These are phyloP conservation scores for Paedocypris micromegethes DNA, from an alignment of 2,797 vertebrate species.

Conservation along the genomic window DNA sequence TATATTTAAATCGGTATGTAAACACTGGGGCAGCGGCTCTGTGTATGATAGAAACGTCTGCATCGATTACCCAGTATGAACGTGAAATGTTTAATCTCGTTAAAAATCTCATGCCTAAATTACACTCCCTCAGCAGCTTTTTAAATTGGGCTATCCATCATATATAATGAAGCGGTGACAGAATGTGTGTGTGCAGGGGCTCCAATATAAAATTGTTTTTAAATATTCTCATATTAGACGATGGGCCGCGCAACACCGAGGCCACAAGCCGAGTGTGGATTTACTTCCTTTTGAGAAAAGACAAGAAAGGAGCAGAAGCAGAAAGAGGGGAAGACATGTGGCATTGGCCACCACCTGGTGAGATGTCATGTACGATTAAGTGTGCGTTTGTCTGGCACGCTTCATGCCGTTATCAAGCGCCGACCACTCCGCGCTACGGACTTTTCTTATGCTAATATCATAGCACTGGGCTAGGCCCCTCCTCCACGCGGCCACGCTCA, in stretches of 20 bases:
- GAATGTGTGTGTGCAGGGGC: constrained; percentile 39
- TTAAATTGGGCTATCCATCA: constrained; percentile 58
- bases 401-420: constrained; percentile 47
- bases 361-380: constrained; percentile 54
- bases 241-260: too few relatives aligned
- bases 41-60: constrained; percentile 53
- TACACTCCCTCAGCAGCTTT: constrained; percentile 56
- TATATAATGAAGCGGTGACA: constrained; percentile 55
- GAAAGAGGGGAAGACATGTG: constrained; percentile 42
- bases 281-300: constrained; percentile 26
- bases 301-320: constrained; percentile 16
- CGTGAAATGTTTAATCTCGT: constrained; percentile 56
- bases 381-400: constrained; percentile 52
- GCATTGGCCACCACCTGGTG: constrained; percentile 49
- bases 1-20: constrained; percentile 52
- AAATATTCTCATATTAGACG: constrained; percentile 43
- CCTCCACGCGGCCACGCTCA: constrained; percentile 11
- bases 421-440: constrained; percentile 37
- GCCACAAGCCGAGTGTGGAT: constrained; percentile 22
- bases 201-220: constrained; percentile 48
- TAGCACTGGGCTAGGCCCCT: constrained; percentile 23
- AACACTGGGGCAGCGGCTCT: constrained; percentile 44
- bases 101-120: constrained; percentile 58
- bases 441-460: constrained; percentile 52
- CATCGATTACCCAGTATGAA: constrained; percentile 53